Conservation (phyloP, 2,888 invertebrate species). For the Dicyrtomina minuta region DNA sequence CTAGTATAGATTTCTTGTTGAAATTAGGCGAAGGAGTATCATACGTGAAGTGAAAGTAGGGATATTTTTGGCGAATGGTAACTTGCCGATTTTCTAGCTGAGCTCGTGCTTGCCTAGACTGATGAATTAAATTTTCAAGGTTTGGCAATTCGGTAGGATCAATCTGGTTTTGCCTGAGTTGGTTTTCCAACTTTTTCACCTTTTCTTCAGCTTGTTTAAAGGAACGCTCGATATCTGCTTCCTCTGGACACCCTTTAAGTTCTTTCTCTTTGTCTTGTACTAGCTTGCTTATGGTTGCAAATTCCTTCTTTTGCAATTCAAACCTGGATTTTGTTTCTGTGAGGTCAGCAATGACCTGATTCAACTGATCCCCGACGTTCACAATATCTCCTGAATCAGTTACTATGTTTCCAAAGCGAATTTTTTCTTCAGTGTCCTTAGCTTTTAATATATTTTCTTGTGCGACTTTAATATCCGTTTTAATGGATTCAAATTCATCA, state of each 20-base stretch:
- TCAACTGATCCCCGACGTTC: slow-evolving; percentile 41
- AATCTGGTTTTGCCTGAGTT: slow-evolving; percentile 30
- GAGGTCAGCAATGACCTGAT: slow-evolving; percentile 34
- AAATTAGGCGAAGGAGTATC: slow-evolving; percentile 75
- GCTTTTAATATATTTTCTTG: slow-evolving; percentile 56
- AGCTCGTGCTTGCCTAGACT: slow-evolving; percentile 21
- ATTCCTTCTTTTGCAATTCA: slow-evolving; percentile 17
- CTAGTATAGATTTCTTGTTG: slow-evolving; percentile 63
- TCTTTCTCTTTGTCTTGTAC: slow-evolving; percentile 30
- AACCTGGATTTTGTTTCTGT: slow-evolving; percentile 31
- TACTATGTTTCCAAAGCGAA: slow-evolving; percentile 20
- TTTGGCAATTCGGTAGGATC: slow-evolving; percentile 40
- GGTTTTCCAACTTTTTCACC: slow-evolving; percentile 27
- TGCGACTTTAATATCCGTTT: slow-evolving; percentile 64
- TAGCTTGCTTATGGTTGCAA: background rate
- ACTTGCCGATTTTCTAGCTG: slow-evolving; percentile 24
- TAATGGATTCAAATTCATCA: slow-evolving; percentile 62
- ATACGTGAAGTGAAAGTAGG: slow-evolving; percentile 68
- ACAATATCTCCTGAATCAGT: slow-evolving; percentile 38
- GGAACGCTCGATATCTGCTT: slow-evolving; percentile 43
- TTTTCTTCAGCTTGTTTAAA: slow-evolving; percentile 35
- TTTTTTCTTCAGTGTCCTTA: slow-evolving; percentile 43
- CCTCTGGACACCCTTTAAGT: slow-evolving; percentile 40
- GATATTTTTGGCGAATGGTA: slow-evolving; percentile 41
- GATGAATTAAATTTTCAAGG: slow-evolving; percentile 34